Conservation (phyloP, 2,888 invertebrate genomes). For the Diadegma fenestrale region DNA sequence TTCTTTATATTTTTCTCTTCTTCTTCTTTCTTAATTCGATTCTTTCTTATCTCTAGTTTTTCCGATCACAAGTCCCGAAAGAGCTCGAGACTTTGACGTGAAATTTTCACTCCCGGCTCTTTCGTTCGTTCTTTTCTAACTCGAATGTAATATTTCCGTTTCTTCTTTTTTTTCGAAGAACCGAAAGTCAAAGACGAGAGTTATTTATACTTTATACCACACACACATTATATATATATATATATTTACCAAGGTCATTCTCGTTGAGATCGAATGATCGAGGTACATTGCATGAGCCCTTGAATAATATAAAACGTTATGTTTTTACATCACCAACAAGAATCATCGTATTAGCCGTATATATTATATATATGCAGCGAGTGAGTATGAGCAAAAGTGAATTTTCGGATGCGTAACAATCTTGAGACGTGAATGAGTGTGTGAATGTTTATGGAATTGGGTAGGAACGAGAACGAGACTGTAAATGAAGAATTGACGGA, state of each 20-base stretch:
- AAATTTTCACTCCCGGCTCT: background rate
- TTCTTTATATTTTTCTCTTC: constrained; percentile 42
- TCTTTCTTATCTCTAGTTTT: background rate
- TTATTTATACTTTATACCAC: constrained; percentile 55
- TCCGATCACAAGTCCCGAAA: constrained; percentile 8
- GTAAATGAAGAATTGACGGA: constrained; percentile 19
- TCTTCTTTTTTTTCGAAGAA: constrained; percentile 41
- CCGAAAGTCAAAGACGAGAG: constrained; percentile 36
- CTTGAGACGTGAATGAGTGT: constrained; percentile 47
- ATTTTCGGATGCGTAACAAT: constrained; percentile 24
- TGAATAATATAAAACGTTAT: constrained; percentile 69
- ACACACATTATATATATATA: too few relatives aligned
- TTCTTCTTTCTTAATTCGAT: constrained; percentile 6
- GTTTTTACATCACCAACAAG: constrained; percentile 78
- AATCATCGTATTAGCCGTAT: constrained; percentile 73
- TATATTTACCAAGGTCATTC: background rate
- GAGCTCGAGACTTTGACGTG: constrained; percentile 16
- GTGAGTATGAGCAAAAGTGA: constrained; percentile 42
- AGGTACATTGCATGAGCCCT: constrained; percentile 74
- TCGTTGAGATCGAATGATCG: background rate
- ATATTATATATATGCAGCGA: constrained; percentile 50
- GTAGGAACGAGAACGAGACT: constrained; percentile 33
- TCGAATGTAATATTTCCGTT: constrained; percentile 24
- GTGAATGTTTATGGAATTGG: constrained; percentile 45
- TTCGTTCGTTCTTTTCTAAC: constrained; percentile 36